Conservation (phyloP, 1,140 invertebrate species). For the Dufourea novaeangliae region DNA sequence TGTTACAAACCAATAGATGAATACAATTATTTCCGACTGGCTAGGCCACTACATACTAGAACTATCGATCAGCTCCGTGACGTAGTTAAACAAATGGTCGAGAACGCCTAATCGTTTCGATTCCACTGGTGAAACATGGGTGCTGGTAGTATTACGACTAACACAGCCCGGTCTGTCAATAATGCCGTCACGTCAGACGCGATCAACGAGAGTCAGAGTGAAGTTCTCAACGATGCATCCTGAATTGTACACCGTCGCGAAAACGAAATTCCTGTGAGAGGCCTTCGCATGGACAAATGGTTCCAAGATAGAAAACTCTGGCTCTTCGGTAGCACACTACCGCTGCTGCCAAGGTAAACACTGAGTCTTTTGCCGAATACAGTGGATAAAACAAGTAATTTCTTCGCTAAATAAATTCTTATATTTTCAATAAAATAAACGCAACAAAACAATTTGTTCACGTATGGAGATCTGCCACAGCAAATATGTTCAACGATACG, state of each 20-base stretch:
- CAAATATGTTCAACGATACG: no score
- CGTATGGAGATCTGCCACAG: no score
- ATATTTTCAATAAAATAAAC: no score
- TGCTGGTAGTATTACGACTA: not conserved
- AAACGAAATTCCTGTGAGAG: slow-evolving; percentile 50
- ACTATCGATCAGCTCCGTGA: slow-evolving; percentile 36
- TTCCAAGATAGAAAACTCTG: slow-evolving; percentile 92
- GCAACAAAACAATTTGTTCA: no score
- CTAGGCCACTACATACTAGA: not conserved
- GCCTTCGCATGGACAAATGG: slow-evolving; percentile 92
- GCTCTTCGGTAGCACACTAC: slow-evolving; percentile 92
- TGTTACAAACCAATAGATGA: not conserved
- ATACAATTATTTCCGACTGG: not conserved
- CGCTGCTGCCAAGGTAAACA: slow-evolving; percentile 88
- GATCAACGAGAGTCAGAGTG: slow-evolving; percentile 4
- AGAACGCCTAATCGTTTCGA: slow-evolving; percentile 20
- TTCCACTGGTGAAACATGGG: slow-evolving; percentile 29
- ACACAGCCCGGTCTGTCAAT: slow-evolving; percentile 20
- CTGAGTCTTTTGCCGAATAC: not conserved
- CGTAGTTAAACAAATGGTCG: slow-evolving; percentile 39
- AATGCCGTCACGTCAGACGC: slow-evolving; percentile 41
- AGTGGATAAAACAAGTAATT: no score
- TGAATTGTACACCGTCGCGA: slow-evolving; percentile 17
- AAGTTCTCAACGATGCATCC: slow-evolving; percentile 18
- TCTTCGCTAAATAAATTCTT: no score